Base-by-base conservation (phyloP, 1,140 invertebrate genomes). In the Scaptomyza hsui region DNA sequence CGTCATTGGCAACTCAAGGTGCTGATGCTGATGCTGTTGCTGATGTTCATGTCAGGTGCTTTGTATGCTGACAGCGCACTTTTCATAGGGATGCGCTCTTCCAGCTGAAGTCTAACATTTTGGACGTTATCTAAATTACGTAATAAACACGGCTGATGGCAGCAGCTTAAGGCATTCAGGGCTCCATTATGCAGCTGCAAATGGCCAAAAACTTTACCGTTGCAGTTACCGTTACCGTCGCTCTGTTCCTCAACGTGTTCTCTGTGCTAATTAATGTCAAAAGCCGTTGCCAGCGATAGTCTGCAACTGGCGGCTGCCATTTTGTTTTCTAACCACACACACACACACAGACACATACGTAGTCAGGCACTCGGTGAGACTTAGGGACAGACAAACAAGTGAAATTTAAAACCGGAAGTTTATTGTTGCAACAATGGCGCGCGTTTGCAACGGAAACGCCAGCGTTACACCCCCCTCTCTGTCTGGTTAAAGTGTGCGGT, bases 321-420 rank as follows among this genome's bases (percentile, higher is more conserved):
- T 85, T 73, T 56, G 69, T 69, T 62, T 57, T 47, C 48, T 18
- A 16, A 21, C 16, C 56, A 24, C 47, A 26, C 26, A 51, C 26
- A 45, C 21, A 4, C 26, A 37, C 45, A 56, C 68, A 70, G 55
- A 65, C 59, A 62, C 49, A 59, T 59, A 52, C 29, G 37, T 24
- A 7, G 24, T 26, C 15, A 56, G 26, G 26, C 26, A 29, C 6
- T 29, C 7, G 9, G 26, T 37, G 15, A 42, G n/a, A 13, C 18
- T 19, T 37, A 52, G 45, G 62, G 37, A 37, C 42, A 61, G 45
- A 42, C 41, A 67, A 45, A 57, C 73, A 72, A 82, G 81, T 78
- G 78, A 89, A 88, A 89, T 88, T 89, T 88, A 75, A 82, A 59
- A 47, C 78, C 75, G 82, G 75, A 89, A 82, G 75, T 89, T 89